phyloP scores from a whole-genome alignment of 2,113 vertebrate species.

The Salvelinus sp. region DNA sequence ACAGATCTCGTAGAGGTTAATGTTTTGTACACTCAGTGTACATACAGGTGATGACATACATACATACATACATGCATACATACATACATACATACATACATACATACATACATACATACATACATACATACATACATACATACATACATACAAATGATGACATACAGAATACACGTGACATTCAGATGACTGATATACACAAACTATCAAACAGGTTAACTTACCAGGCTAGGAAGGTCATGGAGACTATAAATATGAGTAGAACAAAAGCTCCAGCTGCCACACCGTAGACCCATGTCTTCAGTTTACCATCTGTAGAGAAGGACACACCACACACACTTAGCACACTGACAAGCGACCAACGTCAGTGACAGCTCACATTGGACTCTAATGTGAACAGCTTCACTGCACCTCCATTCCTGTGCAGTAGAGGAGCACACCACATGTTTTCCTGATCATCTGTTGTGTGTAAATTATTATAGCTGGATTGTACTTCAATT shows the following conservation, averaged over 20 bases:
- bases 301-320: constrained; percentile 89
- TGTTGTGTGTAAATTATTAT: too few species aligned
- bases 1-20: background rate
- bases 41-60: background rate
- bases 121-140: too few species aligned
- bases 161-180: too few species aligned
- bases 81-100: too few species aligned
- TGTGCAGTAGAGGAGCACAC: constrained; percentile 13
- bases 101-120: too few species aligned
- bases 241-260: constrained; percentile 95
- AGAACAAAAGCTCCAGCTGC: constrained; percentile 94
- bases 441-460: background rate
- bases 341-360: background rate
- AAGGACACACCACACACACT: constrained; percentile 2
- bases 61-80: too few species aligned
- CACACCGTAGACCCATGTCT: constrained; percentile 99
- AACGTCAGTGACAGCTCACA: too few species aligned
- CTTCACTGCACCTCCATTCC: background rate
- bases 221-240: constrained; percentile 99
- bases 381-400: too few species aligned
- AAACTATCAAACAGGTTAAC: constrained; percentile 44
- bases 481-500: too few species aligned
- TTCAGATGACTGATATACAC: background rate
- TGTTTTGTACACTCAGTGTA: constrained; percentile 7
- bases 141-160: background rate